Percentiles rank a stretch among this genome's conserved stretches.
phyloP scores from a whole-genome alignment of 2,113 vertebrate genomes.

The Neogobius melanostomus region DNA sequence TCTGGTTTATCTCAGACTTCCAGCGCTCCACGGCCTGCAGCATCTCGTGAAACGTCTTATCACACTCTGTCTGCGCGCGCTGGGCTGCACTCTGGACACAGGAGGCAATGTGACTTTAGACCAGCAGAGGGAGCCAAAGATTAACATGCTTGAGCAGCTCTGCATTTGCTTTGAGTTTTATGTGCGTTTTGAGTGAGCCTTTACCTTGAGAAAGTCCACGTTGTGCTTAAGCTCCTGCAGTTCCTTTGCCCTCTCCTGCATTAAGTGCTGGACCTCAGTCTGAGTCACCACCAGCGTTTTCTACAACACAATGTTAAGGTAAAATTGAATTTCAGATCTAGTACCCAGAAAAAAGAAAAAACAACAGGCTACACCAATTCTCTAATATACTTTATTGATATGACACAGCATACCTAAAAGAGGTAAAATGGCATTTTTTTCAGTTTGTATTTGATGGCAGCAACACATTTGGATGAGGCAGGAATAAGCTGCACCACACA shows the following conservation, averaged over 20 bases:
- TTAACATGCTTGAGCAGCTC: background rate
- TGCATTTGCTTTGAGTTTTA: background rate
- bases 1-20: slow-evolving; percentile 76
- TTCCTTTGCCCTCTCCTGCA: slow-evolving; percentile 78
- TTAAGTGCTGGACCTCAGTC: slow-evolving; percentile 75
- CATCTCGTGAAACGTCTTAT: slow-evolving; percentile 80
- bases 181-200: background rate
- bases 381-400: too few relatives aligned
- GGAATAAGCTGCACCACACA: too few relatives aligned
- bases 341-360: background rate
- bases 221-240: slow-evolving; percentile 79
- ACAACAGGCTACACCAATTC: too few relatives aligned
- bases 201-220: slow-evolving; percentile 76
- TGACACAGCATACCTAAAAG: too few relatives aligned
- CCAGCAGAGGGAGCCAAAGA: background rate
- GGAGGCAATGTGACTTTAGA: background rate
- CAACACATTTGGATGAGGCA: too few relatives aligned
- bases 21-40: slow-evolving; percentile 77
- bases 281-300: slow-evolving; percentile 76
- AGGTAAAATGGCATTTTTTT: too few relatives aligned
- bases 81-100: slow-evolving; percentile 67
- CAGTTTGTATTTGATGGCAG: too few relatives aligned
- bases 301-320: slow-evolving; percentile 38
- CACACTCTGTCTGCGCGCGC: slow-evolving; percentile 72
- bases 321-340: background rate